Base-by-base conservation (phyloP, 2,113 vertebrate species). In the Odontesthes bonariensis region DNA sequence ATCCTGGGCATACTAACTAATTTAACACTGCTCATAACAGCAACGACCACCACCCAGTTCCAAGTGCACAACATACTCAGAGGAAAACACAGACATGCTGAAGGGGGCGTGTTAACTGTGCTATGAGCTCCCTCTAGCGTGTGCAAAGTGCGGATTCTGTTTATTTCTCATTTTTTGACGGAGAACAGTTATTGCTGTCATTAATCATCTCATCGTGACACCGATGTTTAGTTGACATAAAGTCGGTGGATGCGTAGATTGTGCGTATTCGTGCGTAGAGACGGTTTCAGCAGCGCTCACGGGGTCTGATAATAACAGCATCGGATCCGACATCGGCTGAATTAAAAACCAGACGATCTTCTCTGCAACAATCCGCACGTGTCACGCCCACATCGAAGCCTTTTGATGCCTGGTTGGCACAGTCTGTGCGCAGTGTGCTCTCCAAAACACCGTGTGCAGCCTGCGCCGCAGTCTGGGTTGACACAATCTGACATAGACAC, bases 41-140 rank as follows among this genome's bases (percentile, higher is more conserved):
- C 38, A 58, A 20, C 23, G 11, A 53, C 47, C 78, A 68, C 20
- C 75, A 64, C 62, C 46, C 66, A 33, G n/a, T 54, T 40, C 23
- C 49, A 35, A 72, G 69, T 58, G 62, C 20, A 38, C 2, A 63
- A 40, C 67, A 66, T 53, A 47, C 66, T 20, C 33, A 61, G 27
- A 44, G 16, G 35, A 27, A 32, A 27, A 61, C 23, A 61, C 16
- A 14, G 10, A 47, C 16, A 17, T 5, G 1, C 3, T 16, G 17
- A n/a, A 13, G 9, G 11, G 23, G 32, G 17, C 4, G 40, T 19
- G 10, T 72, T 78, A 17, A 22, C 35, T 72, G 79, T 84, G 75
- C 77, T 19, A 4, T 13, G 82, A 38, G 81, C 85, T 0, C 86
- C 86, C 75, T 81, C 89, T 86, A 85, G 85, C 52, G 89, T 38